These are phyloP conservation scores for Poeciliopsis gracilis DNA, from an alignment of 2,797 vertebrate species.

Conservation along the genomic window DNA sequence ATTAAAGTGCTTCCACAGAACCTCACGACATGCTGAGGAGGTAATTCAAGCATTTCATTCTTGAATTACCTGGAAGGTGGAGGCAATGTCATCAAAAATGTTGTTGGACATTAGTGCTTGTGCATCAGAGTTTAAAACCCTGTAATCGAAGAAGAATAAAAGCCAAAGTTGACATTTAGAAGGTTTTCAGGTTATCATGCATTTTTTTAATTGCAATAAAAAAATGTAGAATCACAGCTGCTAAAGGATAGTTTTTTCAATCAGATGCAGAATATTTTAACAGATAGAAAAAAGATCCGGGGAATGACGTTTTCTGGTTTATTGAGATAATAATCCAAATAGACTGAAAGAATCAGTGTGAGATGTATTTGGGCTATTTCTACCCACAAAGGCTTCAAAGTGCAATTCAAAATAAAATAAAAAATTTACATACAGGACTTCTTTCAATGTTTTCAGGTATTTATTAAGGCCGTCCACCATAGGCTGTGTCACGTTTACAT, in stretches of 20 bases:
- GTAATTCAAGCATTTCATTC: conserved; percentile 1
- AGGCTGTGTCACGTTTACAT: not conserved
- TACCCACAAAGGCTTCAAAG: not conserved
- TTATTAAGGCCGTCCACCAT: not conserved
- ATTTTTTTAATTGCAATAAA: too few relatives aligned
- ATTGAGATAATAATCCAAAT: not conserved
- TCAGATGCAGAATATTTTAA: not conserved
- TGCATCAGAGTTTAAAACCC: not conserved
- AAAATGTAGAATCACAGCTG: too few relatives aligned
- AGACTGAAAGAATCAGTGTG: not conserved
- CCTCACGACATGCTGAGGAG: not conserved
- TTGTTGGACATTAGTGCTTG: not conserved
- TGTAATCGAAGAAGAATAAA: not conserved
- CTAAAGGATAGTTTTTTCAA: too few relatives aligned
- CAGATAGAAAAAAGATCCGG: not conserved
- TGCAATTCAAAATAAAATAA: not conserved
- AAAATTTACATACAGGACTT: not conserved
- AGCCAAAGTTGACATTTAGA: not conserved
- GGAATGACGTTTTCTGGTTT: not conserved
- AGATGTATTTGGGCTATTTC: not conserved
- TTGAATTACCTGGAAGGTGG: too few relatives aligned
- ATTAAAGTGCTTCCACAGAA: not conserved
- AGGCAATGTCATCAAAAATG: not conserved
- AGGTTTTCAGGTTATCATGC: not conserved
- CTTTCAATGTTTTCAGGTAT: not conserved